Base-by-base conservation (phyloP, 2,113 vertebrate genomes). In the Monopterus albus region DNA sequence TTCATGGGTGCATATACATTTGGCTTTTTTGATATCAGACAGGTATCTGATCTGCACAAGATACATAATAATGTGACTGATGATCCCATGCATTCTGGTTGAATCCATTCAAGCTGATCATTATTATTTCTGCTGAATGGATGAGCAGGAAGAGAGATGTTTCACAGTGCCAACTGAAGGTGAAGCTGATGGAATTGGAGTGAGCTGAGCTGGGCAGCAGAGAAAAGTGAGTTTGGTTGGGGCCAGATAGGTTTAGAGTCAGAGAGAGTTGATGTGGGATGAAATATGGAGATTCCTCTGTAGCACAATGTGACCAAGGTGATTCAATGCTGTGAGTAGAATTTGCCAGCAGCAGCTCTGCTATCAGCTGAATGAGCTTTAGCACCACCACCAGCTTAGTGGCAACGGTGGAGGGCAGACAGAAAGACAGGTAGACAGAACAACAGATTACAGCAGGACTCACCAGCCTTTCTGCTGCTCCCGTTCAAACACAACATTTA, bases 91-190 rank as follows among this genome's bases (percentile, higher is more conserved):
- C 13, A n/a, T 12, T 25, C 14, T 46, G 8, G 7, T 4, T 31
- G 7, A 31, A 8, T 43, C 18, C 10, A n/a, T 18, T 45, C 21
- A 45, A 11, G 9, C 2, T 45, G 18, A 21, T 45, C 4, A 21
- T 8, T 4, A 1, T 11, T 25, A 38, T 46, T 31, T 61, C 25
- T 31, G 25, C 43, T 40, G 18, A 63, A 15, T 40, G 36, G 46
- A 23, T 0, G 2, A 15, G 47, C 3, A 17, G 52, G 7, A 43
- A 31, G 29, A 31, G 8, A 31, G 7, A 46, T 33, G 47, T 61
- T 53, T 75, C 33, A 60, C 67, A 18, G 47, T 49, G 64, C 55
- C 64, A 56, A 21, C 0, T 49, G 42, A 55, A 76, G 73, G 73
- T 62, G 57, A 61, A 26, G 39, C 47, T 39, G 63, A 46, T 60